Percentiles rank a stretch among this genome's conserved stretches.
These are phyloP conservation scores for Oncorhynchus kisutch DNA, from an alignment of 2,113 vertebrate species.

Conservation along the genomic window DNA sequence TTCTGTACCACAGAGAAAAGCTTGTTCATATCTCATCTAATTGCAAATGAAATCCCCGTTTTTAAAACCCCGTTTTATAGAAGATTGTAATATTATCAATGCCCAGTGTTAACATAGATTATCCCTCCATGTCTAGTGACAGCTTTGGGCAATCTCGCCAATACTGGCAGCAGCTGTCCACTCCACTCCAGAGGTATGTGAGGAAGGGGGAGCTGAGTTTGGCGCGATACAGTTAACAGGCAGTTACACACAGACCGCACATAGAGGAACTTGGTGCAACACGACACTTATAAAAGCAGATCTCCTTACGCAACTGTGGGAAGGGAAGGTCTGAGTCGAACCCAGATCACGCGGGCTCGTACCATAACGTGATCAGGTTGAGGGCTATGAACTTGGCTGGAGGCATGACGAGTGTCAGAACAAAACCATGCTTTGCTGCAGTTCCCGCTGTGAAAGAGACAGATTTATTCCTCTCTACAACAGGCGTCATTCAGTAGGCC, in stretches of 20 bases:
- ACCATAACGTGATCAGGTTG: conserved; percentile 3
- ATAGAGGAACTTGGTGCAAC: conserved; percentile 43
- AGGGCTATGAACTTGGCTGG: conserved; percentile 1
- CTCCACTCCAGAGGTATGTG: conserved; percentile 48
- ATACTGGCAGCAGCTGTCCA: conserved; percentile 51
- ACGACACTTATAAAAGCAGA: conserved; percentile 35
- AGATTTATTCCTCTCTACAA: not conserved
- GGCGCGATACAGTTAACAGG: conserved; percentile 28
- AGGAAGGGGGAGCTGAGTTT: conserved; percentile 30
- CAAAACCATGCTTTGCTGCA: conserved; percentile 31
- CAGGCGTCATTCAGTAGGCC: too few relatives aligned
- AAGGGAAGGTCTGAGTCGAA: conserved; percentile 8
- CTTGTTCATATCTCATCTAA: too few relatives aligned
- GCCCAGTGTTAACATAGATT: not conserved
- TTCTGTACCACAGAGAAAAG: too few relatives aligned
- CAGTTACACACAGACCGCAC: conserved; percentile 17
- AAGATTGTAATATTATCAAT: too few relatives aligned
- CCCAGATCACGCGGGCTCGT: not conserved
- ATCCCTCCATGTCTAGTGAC: conserved; percentile 24
- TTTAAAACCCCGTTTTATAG: not conserved
- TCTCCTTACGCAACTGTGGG: conserved; percentile 22
- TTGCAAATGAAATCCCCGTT: not conserved
- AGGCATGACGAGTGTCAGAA: not conserved
- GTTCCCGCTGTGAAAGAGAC: conserved; percentile 12
- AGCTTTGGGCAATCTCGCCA: conserved; percentile 60